These are phyloP conservation scores for Malthinus flaveolus DNA, from an alignment of 2,888 invertebrate species.

Conservation along the genomic window DNA sequence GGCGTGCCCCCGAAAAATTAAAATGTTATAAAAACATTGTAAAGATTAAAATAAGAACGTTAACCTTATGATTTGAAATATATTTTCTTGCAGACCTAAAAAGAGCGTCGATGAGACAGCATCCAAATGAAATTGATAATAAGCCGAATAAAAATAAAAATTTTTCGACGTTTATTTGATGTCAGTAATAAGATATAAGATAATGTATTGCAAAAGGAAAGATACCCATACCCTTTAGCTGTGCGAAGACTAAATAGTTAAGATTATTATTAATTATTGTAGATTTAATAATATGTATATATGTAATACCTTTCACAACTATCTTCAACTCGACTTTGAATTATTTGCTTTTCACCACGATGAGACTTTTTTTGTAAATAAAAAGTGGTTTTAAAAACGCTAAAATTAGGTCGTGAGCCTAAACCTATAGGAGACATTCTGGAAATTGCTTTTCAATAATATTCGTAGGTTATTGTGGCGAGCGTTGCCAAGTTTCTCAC, in stretches of 20 bases:
- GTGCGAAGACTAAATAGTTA: background rate
- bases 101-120: background rate
- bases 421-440: too few relatives aligned
- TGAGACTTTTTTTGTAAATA: too few relatives aligned
- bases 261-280: constrained; percentile 5
- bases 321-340: too few relatives aligned
- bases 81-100: constrained; percentile 1
- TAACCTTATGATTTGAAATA: constrained; percentile 3
- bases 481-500: too few relatives aligned
- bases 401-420: too few relatives aligned
- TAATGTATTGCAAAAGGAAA: background rate
- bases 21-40: constrained; percentile 3
- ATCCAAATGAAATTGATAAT: background rate
- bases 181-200: constrained; percentile 1
- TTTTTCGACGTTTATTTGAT: constrained; percentile 2
- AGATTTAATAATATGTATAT: constrained; percentile 5
- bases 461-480: too few relatives aligned
- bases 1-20: background rate
- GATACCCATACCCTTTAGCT: background rate
- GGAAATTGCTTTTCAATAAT: too few relatives aligned
- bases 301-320: background rate
- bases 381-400: too few relatives aligned
- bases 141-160: background rate
- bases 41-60: constrained; percentile 1
- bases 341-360: too few relatives aligned